Evolutionary conservation across 2,888 invertebrate genomes (phyloP), one percentile per base, ranked within the genome.

Genomic region (Drosophila yooni): DNA sequence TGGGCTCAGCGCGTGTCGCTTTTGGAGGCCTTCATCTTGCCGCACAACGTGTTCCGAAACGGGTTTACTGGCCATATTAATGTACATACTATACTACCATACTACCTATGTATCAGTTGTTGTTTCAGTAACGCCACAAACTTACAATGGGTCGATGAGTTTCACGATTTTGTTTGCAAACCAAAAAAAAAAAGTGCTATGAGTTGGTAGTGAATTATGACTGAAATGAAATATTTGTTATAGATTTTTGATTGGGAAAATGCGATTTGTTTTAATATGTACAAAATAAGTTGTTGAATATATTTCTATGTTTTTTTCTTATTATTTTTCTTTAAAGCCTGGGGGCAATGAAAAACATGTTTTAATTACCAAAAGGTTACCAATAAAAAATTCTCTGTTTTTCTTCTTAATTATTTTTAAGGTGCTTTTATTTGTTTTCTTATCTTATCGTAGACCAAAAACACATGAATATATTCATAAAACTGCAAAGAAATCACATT

Each of bases 41-140:
- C 86, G 88, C 82, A 76, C 76, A 84, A 88, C 83, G 83, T 86
- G 86, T 88, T 86, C 74, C 81, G 67, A 81, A 87, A 87, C 87
- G 79, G 74, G 87, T 87, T 87, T 88, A 58, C 64, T 77, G 73
- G 77, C 79, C 83, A 73, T 75, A 75, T 62, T 62, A 75, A 68
- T 60, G 63, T 78, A 72, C 71, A 67, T 58, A 79, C 29, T 46
- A 51, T 51, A 51, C 36, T 33, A 52, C 33, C 15, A 33, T 13
- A 33, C 70, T 69, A 67, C 63, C 68, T 70, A 33, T 63, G 51
- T 82, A 74, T 81, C 68, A 70, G 62, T 70, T 65, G 62, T 65
- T 68, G 64, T 67, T 33, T 72, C 53, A 61, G 34, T 67, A 53
- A 70, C 46, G 58, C 57, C 66, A 33, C 31, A 40, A 34, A 52